Base-by-base conservation (phyloP, 1,140 invertebrate species). In the Drosophila mayri region DNA sequence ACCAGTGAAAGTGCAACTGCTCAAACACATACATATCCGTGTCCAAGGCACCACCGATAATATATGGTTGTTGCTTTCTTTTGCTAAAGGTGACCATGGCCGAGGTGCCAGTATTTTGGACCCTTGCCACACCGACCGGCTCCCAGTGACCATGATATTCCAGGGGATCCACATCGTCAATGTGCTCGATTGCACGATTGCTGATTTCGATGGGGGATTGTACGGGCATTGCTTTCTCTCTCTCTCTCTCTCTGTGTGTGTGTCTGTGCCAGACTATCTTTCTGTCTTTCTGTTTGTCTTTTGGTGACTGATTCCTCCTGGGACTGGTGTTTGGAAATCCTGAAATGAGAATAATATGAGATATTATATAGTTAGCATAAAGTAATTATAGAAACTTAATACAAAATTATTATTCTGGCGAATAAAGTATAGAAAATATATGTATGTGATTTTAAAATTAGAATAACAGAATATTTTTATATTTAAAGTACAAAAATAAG, bases 1-100 rank as follows among this genome's bases (percentile, higher is more conserved):
- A 96, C 96, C 97, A 98, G 81, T 97, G 97, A 76, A 97, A 96
- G 92, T 97, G 96, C 47, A 97, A 80, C 63, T 97, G 95, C 44
- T 94, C 93, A 62, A 97, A 96, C 28, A 94, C 92, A 85, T 96
- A 97, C 67, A 94, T 94, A 30, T 95, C 94, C 32, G 94, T 93
- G 11, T 94, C 93, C 3, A 96, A 92, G 6, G 95, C 95, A 3
- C 95, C 95, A 14, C 94, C 95, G 16, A 92, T 90, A 11, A 93
- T 92, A 22, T 84, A 93, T 2, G 92, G 92, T 50, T 92, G 92
- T 20, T 92, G 76, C 50, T 92, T 91, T 16, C 92, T 82, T 28
- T 92, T 92, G 35, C 85, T 81, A 47, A 93, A 93, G 14, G 88
- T 92, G n/a, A 93, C 87, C 84, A 93, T 84, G 6, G 92, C 92